A percentile compares a stretch with the other conserved stretches of the same genome.
These are phyloP conservation scores for Tenebrosternarchus preto DNA, from an alignment of 2,113 vertebrate species.

Conservation along the genomic window DNA sequence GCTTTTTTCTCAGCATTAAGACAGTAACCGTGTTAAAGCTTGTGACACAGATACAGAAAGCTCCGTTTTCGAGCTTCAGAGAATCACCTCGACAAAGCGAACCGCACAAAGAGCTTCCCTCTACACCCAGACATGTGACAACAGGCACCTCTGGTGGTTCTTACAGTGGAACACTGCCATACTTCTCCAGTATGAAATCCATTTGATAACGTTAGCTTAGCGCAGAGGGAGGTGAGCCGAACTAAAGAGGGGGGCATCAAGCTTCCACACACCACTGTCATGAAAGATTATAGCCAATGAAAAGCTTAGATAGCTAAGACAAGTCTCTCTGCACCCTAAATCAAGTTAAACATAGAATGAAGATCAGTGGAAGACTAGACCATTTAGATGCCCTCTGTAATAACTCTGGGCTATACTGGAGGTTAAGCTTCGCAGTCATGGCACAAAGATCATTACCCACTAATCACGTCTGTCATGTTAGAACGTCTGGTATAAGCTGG, in stretches of 20 bases:
- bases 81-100: neutral
- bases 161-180: constrained; percentile 1
- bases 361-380: neutral
- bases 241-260: constrained; percentile 47
- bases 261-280: constrained; percentile 54
- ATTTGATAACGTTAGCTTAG: constrained; percentile 51
- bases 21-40: neutral
- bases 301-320: constrained; percentile 10
- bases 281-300: constrained; percentile 61
- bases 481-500: constrained; percentile 2
- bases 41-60: neutral
- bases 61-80: constrained; percentile 18
- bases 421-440: neutral
- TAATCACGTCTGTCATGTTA: constrained; percentile 17
- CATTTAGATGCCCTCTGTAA: neutral
- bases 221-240: constrained; percentile 44
- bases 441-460: constrained; percentile 24
- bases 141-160: constrained; percentile 2
- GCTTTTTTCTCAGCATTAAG: neutral
- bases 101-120: neutral
- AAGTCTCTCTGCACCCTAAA: neutral
- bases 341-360: constrained; percentile 7
- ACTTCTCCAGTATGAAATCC: constrained; percentile 31
- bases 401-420: neutral
- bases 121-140: neutral